Evolutionary conservation across 2,113 vertebrate species (phyloP).

Genomic region (Crotophaga sulcirostris): DNA sequence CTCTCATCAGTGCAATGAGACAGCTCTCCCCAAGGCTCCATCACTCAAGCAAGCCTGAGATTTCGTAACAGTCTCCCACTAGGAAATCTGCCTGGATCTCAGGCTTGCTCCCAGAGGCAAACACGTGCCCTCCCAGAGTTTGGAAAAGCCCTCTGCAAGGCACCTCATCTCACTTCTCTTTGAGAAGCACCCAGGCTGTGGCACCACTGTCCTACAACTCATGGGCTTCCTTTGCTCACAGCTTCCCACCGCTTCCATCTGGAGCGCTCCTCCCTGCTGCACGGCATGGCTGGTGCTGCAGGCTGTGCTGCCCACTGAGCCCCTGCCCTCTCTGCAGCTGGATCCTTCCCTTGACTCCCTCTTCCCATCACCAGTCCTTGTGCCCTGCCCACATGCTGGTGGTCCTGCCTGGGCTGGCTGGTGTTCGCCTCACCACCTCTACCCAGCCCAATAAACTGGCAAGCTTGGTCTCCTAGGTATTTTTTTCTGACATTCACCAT

Average conservation of each 20-base stretch:
- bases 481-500: neutral
- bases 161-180: neutral
- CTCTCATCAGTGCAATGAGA: neutral
- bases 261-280: neutral
- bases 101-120: neutral
- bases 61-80: neutral
- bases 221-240: neutral
- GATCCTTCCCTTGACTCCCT: neutral
- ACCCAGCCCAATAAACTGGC: neutral
- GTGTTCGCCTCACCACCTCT: neutral
- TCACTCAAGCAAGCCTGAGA: neutral
- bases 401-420: neutral
- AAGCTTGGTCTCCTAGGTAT: neutral
- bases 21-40: neutral
- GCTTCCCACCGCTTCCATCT: neutral
- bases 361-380: neutral
- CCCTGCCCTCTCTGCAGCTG: neutral
- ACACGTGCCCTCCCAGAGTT: neutral
- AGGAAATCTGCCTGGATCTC: neutral
- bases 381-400: neutral
- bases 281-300: accelerated
- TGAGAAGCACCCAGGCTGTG: neutral
- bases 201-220: neutral
- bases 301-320: neutral
- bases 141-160: neutral